Evolutionary conservation across 2,888 invertebrate genomes (phyloP).

Genomic region (Autographa gamma): DNA sequence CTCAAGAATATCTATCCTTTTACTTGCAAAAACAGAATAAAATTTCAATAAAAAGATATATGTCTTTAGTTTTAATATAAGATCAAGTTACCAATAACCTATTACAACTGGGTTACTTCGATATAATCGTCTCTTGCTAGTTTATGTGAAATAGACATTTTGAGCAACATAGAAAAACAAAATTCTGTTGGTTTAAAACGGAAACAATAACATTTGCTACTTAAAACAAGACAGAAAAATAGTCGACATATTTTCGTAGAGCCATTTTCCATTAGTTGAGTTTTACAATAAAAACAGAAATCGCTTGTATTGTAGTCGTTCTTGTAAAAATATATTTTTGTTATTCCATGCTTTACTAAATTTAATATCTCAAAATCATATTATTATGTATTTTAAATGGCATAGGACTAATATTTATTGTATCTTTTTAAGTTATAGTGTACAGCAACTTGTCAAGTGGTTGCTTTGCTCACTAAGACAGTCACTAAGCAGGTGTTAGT

Average conservation of each 20-base stretch:
- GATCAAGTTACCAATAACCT: no score
- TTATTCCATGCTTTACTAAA: background rate
- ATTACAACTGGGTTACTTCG: no score
- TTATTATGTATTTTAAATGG: background rate
- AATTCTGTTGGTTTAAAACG: background rate
- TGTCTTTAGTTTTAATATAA: no score
- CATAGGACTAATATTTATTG: background rate
- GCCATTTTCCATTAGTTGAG: background rate
- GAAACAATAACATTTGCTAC: background rate
- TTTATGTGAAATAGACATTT: background rate
- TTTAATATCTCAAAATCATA: background rate
- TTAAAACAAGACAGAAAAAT: background rate
- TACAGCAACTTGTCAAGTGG: background rate
- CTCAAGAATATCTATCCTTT: background rate
- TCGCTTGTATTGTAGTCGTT: background rate
- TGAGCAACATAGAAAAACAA: background rate
- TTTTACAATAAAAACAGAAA: background rate
- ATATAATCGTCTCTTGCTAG: no score
- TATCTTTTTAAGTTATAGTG: background rate
- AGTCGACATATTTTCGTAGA: background rate
- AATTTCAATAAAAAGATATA: no score
- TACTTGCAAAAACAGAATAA: no score
- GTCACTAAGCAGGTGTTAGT: background rate
- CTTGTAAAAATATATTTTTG: background rate
- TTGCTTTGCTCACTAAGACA: background rate